phyloP scores from a whole-genome alignment of 2,797 vertebrate genomes.

The Austrolebias charrua region DNA sequence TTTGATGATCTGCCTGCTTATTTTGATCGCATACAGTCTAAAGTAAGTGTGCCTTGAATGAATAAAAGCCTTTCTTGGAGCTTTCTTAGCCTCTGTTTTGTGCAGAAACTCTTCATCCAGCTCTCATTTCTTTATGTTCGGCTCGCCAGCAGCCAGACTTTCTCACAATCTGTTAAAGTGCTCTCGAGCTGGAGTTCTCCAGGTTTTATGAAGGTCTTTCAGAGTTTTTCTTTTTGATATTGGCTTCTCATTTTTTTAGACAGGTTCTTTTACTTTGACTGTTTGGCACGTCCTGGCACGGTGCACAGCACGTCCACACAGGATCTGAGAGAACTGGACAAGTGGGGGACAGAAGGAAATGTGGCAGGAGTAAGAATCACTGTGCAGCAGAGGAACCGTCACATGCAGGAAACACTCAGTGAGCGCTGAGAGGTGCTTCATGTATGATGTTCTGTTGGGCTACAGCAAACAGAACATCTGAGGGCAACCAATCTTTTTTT shows the following conservation, averaged over 20 bases:
- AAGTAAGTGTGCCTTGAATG: neutral
- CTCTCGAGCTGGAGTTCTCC: conserved; percentile 2
- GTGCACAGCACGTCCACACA: neutral
- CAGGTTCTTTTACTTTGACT: neutral
- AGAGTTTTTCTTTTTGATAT: conserved; percentile 1
- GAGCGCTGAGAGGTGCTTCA: no score
- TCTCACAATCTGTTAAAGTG: conserved; percentile 3
- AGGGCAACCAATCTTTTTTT: no score
- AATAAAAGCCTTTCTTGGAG: neutral
- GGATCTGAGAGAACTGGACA: conserved; percentile 1
- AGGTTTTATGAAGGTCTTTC: conserved; percentile 5
- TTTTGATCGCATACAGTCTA: neutral
- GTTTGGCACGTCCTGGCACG: neutral
- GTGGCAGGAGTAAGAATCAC: neutral
- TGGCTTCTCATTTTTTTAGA: neutral
- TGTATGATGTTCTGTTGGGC: no score
- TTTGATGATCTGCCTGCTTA: neutral
- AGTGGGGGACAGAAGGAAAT: neutral
- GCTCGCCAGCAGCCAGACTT: neutral
- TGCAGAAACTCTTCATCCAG: neutral
- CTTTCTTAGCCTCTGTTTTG: neutral
- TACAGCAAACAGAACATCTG: no score
- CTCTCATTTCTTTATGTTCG: neutral
- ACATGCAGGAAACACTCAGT: neutral
- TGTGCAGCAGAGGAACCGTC: neutral